Base-by-base conservation (phyloP, 2,888 invertebrate genomes). In the Tricholauxania praeusta region DNA sequence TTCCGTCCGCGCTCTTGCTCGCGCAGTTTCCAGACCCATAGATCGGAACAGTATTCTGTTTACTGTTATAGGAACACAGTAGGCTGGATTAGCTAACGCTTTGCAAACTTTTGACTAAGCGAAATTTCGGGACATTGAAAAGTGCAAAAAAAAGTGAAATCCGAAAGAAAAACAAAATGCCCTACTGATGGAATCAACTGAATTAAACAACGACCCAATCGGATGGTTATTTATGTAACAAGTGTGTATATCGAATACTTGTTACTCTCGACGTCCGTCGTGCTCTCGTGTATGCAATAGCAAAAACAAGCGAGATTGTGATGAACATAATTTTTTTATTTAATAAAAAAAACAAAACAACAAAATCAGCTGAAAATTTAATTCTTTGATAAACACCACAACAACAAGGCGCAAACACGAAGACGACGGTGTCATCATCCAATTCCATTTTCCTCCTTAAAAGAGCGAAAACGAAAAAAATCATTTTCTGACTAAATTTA, bases 151-250 rank as follows among this genome's bases (percentile, higher is more conserved):
- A 7, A 39, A 39, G 8, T 8, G 5, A 39, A 5, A 39, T 8
- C 1, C 47, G 14, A 59, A 12, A 39, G 51, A 63, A 52, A 17
- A 51, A 32, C 10, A 62, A 70, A 63, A n/a, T 70, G 63, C 62
- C 63, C 70, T 70, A 70, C 70, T 70, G 19, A 47, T 63, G 39
- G 39, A 39, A 39, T 39, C 39, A 39, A 39, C 39, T 39, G 10
- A 39, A 39, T 39, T 39, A 39, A 39, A 39, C 39, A 39, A 39
- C 39, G 39, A 39, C 8, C 39, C 39, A 39, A 39, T 39, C 39
- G 39, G 39, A 39, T 59, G 66, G 72, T 82, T 83, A 82, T 83
- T 82, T 82, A 82, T 82, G 83, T 82, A 82, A 82, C 83, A 82
- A 83, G 82, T 82, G 82, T 83, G 82, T 73, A 63, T 71, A 64